Evolutionary conservation across 2,113 vertebrate species (phyloP), one percentile per base, ranked within the genome.

Genomic region (Onychorhynchus coronatus): DNA sequence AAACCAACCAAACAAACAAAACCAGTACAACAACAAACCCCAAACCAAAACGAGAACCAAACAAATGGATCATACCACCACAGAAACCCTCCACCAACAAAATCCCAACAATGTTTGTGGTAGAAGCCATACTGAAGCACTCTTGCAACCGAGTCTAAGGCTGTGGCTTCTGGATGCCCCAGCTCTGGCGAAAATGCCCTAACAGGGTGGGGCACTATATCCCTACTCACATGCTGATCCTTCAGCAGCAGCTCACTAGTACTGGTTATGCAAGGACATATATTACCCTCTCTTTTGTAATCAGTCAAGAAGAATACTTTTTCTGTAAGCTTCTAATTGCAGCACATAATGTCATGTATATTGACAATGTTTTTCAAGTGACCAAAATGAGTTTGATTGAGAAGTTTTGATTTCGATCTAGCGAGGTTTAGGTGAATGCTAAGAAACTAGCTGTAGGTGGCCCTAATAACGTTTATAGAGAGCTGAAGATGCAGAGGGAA

Each of bases 291-390:
- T 80, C 9, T 21, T 71, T 33, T 24, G 14, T 17, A 50, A 50
- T 70, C 35, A 81, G 14, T 6, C 5, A 14, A 55, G 5, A 71
- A 44, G 16, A 1, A 0, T 50, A n/a, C n/a, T 56, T 74, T 24
- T 55, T 46, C 8, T 31, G 5, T n/a, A 28, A 58, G 20, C 22
- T 76, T 83, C 46, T 59, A 31, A 18, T 30, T 83, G 20, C 9
- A 49, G 25, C 0, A 0, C 9, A 7, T 17, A 56, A 61, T 24
- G 12, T 53, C 78, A 35, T 0, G 0, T 22, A 13, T 31, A 44
- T 12, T 37, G 24, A 11, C 0, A 0, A 8, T 5, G 8, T 22
- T 49, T 68, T 85, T 56, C 16, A 85, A 52, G 31, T 28, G n/a
- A 41, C 4, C 46, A 66, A n/a, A 27, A 0, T 53, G 41, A 76